phyloP scores from a whole-genome alignment of 2,113 vertebrate species.

The Notarius lentiginosus region DNA sequence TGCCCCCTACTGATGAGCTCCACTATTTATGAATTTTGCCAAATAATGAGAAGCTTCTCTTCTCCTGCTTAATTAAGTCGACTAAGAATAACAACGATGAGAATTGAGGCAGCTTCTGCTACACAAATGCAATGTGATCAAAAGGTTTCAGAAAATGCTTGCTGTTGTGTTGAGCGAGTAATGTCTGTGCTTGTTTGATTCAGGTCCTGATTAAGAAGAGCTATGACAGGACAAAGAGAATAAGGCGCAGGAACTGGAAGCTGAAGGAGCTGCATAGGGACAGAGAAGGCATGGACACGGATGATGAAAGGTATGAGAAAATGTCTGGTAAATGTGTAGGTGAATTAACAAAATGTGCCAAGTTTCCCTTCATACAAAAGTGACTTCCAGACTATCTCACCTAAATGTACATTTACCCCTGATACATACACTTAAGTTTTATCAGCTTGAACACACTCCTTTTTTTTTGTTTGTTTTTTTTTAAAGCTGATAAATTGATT shows the following conservation, averaged over 20 bases:
- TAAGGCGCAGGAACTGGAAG: conserved; percentile 91
- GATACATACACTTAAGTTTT: not conserved
- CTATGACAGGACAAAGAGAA: conserved; percentile 84
- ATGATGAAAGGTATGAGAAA: conserved; percentile 84
- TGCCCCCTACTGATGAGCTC: conserved; percentile 54
- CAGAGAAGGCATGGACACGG: conserved; percentile 79
- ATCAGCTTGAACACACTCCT: not conserved
- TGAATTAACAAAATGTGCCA: not conserved
- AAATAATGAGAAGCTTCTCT: not conserved
- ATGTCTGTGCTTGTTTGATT: not conserved
- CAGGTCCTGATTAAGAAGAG: conserved; percentile 96
- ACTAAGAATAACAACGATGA: not conserved
- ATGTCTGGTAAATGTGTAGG: not conserved
- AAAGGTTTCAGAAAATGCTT: not conserved
- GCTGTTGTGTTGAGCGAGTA: not conserved
- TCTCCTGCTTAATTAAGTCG: not conserved
- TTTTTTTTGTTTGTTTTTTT: no score
- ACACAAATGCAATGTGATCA: not conserved
- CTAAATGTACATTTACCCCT: not conserved
- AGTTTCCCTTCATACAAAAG: not conserved
- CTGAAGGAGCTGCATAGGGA: conserved; percentile 87
- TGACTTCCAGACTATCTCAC: not conserved
- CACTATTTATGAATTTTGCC: not conserved
- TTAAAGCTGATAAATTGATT: not conserved
- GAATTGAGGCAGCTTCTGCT: not conserved